Conservation (phyloP, 2,888 invertebrate species). For the Agrilus cyanescens region DNA sequence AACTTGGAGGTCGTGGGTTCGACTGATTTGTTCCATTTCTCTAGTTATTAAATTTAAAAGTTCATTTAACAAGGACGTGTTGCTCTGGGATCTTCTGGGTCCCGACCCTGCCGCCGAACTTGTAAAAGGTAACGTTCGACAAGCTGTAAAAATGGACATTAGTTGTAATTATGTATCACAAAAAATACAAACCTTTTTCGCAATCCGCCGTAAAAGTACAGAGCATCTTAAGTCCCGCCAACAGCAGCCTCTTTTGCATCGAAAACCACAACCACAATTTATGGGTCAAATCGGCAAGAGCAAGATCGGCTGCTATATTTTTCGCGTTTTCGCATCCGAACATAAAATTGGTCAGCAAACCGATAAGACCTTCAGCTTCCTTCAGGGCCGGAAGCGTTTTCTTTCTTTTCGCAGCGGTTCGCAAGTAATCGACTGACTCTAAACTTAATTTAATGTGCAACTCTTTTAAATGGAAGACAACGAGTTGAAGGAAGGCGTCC, state of each 20-base stretch:
- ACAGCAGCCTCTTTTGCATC: slow-evolving; percentile 42
- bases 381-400: slow-evolving; percentile 39
- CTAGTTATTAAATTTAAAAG: slow-evolving; percentile 36
- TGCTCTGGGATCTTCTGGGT: slow-evolving; percentile 38
- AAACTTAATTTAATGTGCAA: slow-evolving; percentile 37
- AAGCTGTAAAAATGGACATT: slow-evolving; percentile 29
- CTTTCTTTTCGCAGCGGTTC: slow-evolving; percentile 34
- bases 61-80: slow-evolving; percentile 41
- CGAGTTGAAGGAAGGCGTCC: slow-evolving; percentile 31
- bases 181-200: slow-evolving; percentile 39
- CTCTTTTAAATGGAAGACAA: slow-evolving; percentile 36
- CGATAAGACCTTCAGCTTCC: slow-evolving; percentile 45
- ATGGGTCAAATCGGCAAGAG: slow-evolving; percentile 46
- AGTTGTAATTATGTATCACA: background rate
- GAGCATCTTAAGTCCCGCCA: slow-evolving; percentile 44
- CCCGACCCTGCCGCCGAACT: slow-evolving; percentile 40
- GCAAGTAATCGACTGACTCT: slow-evolving; percentile 36
- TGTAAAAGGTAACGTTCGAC: slow-evolving; percentile 40
- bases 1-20: slow-evolving; percentile 34
- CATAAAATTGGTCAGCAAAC: slow-evolving; percentile 48
- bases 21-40: slow-evolving; percentile 41
- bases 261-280: slow-evolving; percentile 59
- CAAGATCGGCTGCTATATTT: slow-evolving; percentile 40
- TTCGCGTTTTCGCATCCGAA: slow-evolving; percentile 43
- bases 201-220: slow-evolving; percentile 53